These are phyloP conservation scores for Dendrolimus pini DNA, from an alignment of 2,888 invertebrate species.

Conservation along the genomic window DNA sequence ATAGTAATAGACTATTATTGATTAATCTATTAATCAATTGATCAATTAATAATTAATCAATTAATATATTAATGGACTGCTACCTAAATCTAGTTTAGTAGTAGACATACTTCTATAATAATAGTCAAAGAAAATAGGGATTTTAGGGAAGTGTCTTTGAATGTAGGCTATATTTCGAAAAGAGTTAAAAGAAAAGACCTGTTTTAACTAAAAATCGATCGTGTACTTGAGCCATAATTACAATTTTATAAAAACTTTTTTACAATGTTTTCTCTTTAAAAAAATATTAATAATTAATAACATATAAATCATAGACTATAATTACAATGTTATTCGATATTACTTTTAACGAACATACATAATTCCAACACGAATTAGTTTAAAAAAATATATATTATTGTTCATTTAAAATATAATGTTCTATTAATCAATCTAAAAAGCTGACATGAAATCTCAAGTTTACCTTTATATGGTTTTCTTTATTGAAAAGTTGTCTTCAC, in stretches of 20 bases:
- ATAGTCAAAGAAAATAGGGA: too few species aligned
- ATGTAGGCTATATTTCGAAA: neutral
- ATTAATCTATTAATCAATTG: too few species aligned
- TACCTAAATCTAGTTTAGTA: too few species aligned
- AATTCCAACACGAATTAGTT: neutral
- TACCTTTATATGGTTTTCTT: too few species aligned
- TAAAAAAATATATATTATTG: neutral
- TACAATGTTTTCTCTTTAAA: neutral
- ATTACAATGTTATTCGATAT: neutral
- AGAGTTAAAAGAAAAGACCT: neutral
- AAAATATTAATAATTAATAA: neutral
- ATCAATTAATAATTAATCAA: too few species aligned
- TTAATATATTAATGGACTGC: too few species aligned
- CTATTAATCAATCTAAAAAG: too few species aligned
- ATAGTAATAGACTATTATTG: too few species aligned
- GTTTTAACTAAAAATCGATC: neutral
- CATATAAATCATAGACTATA: neutral
- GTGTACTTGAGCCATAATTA: neutral
- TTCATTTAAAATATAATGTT: neutral
- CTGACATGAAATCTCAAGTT: too few species aligned
- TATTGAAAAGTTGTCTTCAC: too few species aligned
- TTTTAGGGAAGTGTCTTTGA: too few species aligned
- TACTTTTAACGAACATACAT: neutral
- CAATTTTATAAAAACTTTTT: neutral
- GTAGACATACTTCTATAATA: too few species aligned